These are phyloP conservation scores for Machaerirhynchus nigripectus DNA, from an alignment of 2,113 vertebrate genomes.

Conservation along the genomic window DNA sequence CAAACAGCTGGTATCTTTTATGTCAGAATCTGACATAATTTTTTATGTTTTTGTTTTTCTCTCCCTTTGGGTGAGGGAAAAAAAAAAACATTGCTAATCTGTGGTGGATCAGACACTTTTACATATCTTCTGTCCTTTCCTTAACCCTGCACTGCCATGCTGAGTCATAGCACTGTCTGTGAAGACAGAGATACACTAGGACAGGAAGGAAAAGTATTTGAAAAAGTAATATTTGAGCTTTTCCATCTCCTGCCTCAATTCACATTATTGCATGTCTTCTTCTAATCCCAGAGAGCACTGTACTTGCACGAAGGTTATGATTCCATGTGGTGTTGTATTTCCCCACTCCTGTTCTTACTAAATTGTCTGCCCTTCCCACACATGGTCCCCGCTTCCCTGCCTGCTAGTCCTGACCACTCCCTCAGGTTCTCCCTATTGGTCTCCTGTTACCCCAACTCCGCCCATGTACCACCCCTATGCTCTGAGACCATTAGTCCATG, in stretches of 20 bases:
- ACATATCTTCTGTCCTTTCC: neutral
- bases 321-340: too few relatives aligned
- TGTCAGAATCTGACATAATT: neutral
- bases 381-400: too few relatives aligned
- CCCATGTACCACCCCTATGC: too few relatives aligned
- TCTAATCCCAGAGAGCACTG: neutral
- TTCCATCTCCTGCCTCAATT: neutral
- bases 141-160: fast-evolving
- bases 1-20: neutral
- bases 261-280: neutral
- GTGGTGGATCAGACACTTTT: fast-evolving
- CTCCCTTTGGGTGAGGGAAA: neutral
- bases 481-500: too few relatives aligned
- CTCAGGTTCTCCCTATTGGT: too few relatives aligned
- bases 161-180: neutral
- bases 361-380: too few relatives aligned
- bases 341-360: too few relatives aligned
- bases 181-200: neutral
- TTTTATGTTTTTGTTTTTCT: neutral
- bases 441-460: too few relatives aligned
- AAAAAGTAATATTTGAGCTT: neutral
- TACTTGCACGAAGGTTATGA: neutral
- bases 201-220: neutral
- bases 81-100: neutral
- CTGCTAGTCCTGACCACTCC: too few relatives aligned